Evolutionary conservation across 2,113 vertebrate genomes (phyloP).

Genomic region (Cathartes aura): DNA sequence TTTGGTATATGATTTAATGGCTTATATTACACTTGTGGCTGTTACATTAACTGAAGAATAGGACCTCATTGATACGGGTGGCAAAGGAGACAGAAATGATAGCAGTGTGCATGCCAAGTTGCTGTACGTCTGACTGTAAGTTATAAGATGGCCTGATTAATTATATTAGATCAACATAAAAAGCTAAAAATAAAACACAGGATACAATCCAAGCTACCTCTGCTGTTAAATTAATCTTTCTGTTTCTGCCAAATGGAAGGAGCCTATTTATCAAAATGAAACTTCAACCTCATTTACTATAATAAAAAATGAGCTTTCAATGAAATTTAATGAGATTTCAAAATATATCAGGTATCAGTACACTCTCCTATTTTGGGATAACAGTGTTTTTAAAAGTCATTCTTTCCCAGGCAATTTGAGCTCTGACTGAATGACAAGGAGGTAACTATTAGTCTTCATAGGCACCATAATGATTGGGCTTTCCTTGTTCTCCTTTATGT

Average conservation of each 20-base stretch:
- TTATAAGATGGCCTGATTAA: neutral
- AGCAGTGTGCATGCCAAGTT: neutral
- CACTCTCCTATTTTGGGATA: neutral
- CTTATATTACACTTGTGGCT: neutral
- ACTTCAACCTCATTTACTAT: neutral
- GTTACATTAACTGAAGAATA: neutral
- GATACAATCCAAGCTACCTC: neutral
- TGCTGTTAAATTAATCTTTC: slow-evolving; percentile 1
- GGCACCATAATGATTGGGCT: neutral
- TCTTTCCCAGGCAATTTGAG: neutral
- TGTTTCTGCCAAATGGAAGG: neutral
- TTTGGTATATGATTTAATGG: neutral
- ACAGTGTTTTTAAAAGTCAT: neutral
- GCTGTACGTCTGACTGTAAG: neutral
- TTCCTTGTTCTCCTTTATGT: neutral
- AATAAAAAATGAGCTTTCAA: slow-evolving; percentile 15
- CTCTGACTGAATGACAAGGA: neutral
- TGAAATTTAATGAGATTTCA: slow-evolving; percentile 6
- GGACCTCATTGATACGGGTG: neutral
- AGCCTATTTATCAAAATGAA: slow-evolving; percentile 17
- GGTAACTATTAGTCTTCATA: neutral
- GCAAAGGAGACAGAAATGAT: neutral
- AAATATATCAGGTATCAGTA: neutral
- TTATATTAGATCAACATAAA: neutral
- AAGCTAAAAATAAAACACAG: neutral